A percentile compares a stretch with the other conserved stretches of the same genome.
phyloP scores from a whole-genome alignment of 2,113 vertebrate genomes.

The Heliornis fulica region DNA sequence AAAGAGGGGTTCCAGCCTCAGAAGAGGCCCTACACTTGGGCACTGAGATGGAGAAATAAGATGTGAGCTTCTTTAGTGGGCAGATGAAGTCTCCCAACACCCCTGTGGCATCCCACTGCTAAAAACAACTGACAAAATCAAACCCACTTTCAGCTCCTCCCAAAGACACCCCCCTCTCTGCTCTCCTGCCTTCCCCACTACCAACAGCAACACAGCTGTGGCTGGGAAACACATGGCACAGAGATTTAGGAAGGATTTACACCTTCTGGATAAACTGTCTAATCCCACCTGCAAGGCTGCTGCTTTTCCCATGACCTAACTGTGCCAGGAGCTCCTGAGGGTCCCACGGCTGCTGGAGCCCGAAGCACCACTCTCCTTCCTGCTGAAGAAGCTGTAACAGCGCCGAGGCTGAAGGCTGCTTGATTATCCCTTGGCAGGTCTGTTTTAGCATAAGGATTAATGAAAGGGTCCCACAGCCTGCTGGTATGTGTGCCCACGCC shows the following conservation, averaged over 20 bases:
- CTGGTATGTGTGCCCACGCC: fast-evolving
- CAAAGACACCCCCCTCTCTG: neutral
- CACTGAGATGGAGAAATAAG: neutral
- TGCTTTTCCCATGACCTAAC: neutral
- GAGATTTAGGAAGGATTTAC: neutral
- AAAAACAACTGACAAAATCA: neutral
- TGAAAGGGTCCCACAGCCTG: neutral
- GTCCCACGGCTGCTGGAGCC: neutral
- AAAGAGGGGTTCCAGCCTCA: neutral
- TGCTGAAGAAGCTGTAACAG: neutral
- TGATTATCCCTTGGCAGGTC: fast-evolving
- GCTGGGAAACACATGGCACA: fast-evolving
- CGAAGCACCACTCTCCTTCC: neutral
- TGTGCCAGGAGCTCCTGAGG: neutral
- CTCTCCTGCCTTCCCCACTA: neutral
- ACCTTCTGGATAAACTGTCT: neutral
- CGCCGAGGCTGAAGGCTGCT: fast-evolving
- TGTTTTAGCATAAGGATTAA: neutral
- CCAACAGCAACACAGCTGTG: neutral
- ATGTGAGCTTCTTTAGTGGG: neutral
- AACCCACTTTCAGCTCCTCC: neutral
- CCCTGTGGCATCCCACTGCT: no score
- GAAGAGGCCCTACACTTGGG: neutral
- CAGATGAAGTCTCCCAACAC: neutral
- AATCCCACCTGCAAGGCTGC: neutral